Evolutionary conservation across 2,888 invertebrate species (phyloP).

Genomic region (Nemurella pictetii): DNA sequence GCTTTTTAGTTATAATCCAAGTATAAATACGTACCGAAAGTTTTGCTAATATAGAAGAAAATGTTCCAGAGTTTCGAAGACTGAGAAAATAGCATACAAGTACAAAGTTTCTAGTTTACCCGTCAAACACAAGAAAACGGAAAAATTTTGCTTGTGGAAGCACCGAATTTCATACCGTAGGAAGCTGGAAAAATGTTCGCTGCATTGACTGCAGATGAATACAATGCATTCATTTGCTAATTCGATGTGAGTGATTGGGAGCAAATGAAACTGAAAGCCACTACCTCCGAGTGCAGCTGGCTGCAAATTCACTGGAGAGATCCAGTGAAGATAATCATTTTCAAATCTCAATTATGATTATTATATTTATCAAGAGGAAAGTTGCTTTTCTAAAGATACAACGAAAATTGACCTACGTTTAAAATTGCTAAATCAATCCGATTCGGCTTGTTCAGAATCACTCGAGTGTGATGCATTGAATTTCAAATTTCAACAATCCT

Average conservation of each 20-base stretch:
- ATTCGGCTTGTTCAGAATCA: background rate
- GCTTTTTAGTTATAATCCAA: background rate
- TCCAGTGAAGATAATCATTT: background rate
- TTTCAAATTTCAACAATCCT: background rate
- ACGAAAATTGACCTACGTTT: background rate
- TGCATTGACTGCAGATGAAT: background rate
- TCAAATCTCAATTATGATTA: background rate
- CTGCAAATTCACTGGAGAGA: background rate
- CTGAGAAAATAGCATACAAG: background rate
- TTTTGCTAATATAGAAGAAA: background rate
- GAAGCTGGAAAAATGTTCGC: background rate
- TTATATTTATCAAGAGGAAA: background rate
- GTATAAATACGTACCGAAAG: background rate
- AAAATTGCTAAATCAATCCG: background rate
- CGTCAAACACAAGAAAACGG: background rate
- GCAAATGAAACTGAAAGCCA: background rate
- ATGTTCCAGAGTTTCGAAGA: background rate
- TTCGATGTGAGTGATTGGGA: background rate
- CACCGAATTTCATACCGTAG: no score
- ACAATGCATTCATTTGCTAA: background rate
- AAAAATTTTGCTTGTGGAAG: background rate
- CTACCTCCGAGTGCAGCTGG: background rate
- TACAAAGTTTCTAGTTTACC: background rate
- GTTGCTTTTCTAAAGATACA: background rate
- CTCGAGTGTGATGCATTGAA: background rate